Evolutionary conservation across 2,797 vertebrate genomes (phyloP).

Genomic region (Pogoniulus pusillus): DNA sequence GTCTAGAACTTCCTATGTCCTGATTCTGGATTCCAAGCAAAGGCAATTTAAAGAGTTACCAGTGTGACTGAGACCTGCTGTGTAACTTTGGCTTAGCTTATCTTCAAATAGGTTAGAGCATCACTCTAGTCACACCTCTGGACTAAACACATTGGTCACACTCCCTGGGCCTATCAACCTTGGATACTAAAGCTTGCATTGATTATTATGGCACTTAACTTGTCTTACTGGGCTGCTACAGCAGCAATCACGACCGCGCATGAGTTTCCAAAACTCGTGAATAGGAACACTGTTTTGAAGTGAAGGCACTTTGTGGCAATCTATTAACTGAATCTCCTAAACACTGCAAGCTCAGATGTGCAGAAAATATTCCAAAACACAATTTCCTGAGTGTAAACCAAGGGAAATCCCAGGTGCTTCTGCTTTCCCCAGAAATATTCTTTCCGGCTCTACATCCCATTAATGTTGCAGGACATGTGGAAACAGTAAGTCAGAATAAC

Average conservation of each 20-base stretch:
- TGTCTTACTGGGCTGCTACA: not conserved
- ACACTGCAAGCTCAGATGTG: not conserved
- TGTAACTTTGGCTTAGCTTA: not conserved
- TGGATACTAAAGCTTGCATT: not conserved
- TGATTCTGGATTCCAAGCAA: not conserved
- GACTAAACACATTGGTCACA: not conserved
- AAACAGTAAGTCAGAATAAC: not conserved
- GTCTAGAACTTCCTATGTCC: not conserved
- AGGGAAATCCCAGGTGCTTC: not conserved
- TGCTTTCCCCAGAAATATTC: not conserved
- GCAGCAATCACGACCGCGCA: not conserved
- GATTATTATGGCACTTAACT: not conserved
- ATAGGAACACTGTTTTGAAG: not conserved
- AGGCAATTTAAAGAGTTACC: not conserved
- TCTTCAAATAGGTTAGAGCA: not conserved
- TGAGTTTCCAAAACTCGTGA: not conserved
- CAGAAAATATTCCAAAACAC: not conserved
- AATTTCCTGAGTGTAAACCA: conserved; percentile 1
- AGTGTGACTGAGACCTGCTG: not conserved
- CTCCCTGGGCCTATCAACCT: not conserved
- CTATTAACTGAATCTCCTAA: not conserved
- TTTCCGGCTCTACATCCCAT: not conserved
- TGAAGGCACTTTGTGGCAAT: not conserved
- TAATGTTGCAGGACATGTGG: not conserved
- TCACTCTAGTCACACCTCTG: not conserved